Evolutionary conservation across 2,113 vertebrate genomes (phyloP).

Genomic region (Dasyurus viverrinus): DNA sequence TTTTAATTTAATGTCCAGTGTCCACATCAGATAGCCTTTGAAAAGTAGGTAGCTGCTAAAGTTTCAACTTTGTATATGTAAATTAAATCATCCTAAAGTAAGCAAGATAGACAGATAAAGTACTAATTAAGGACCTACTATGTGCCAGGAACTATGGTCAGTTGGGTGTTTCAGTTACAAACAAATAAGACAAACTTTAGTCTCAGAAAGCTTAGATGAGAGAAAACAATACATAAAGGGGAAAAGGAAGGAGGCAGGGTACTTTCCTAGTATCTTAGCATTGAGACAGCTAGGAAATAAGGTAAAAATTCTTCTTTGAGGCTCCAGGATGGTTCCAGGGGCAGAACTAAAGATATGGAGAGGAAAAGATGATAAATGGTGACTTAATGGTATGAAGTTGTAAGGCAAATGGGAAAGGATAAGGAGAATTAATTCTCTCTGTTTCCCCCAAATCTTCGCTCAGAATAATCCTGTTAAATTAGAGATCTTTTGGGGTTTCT

Average conservation of each 20-base stretch:
- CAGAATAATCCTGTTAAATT: neutral
- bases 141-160: neutral
- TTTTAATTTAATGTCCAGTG: neutral
- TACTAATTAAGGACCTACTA: neutral
- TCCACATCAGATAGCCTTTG: neutral
- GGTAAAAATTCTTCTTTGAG: neutral
- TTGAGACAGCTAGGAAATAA: neutral
- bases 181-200: neutral
- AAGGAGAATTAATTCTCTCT: neutral
- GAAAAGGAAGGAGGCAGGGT: neutral
- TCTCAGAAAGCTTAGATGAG: neutral
- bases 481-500: neutral
- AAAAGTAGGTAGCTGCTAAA: neutral
- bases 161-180: neutral
- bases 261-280: neutral
- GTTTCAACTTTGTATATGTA: neutral
- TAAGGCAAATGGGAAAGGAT: neutral
- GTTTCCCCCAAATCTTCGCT: neutral
- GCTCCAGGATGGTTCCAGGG: neutral
- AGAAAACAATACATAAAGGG: neutral
- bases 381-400: neutral
- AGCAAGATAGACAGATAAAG: neutral
- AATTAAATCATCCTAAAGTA: neutral
- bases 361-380: neutral
- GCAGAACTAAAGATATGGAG: neutral